Conservation (phyloP, 2,888 invertebrate genomes). For the Sipha maydis region DNA sequence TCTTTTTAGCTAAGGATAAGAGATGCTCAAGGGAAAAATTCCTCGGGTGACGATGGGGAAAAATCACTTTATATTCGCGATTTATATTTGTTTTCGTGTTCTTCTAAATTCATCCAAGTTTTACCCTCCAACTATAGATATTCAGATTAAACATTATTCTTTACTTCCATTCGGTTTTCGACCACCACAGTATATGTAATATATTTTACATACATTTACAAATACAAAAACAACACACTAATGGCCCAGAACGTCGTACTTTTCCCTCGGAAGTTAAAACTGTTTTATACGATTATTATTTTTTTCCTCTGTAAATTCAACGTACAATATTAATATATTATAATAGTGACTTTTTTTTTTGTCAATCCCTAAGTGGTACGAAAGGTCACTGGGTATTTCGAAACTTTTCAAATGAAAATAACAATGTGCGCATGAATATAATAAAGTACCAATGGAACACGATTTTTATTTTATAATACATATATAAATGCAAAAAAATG, state of each 20-base stretch:
- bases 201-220: slow-evolving; percentile 9
- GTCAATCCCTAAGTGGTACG: slow-evolving; percentile 35
- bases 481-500: background rate
- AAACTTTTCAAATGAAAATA: slow-evolving; percentile 27
- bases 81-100: background rate
- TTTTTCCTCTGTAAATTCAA: background rate
- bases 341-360: slow-evolving; percentile 18
- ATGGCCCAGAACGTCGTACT: slow-evolving; percentile 32
- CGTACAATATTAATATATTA: slow-evolving; percentile 34
- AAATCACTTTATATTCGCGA: slow-evolving; percentile 6
- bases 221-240: slow-evolving; percentile 29
- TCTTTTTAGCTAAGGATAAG: slow-evolving; percentile 16
- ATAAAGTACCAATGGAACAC: background rate
- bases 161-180: background rate
- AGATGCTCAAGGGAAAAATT: background rate
- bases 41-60: background rate
- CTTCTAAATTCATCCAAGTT: slow-evolving; percentile 10
- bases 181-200: background rate
- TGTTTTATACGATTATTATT: slow-evolving; percentile 35
- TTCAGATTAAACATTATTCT: slow-evolving; percentile 32
- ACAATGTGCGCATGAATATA: background rate
- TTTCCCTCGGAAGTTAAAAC: slow-evolving; percentile 17
- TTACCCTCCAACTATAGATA: background rate
- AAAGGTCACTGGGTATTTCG: slow-evolving; percentile 52
- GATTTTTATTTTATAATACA: background rate